Base-by-base conservation (phyloP, 2,113 vertebrate genomes). In the Polypterus senegalus region DNA sequence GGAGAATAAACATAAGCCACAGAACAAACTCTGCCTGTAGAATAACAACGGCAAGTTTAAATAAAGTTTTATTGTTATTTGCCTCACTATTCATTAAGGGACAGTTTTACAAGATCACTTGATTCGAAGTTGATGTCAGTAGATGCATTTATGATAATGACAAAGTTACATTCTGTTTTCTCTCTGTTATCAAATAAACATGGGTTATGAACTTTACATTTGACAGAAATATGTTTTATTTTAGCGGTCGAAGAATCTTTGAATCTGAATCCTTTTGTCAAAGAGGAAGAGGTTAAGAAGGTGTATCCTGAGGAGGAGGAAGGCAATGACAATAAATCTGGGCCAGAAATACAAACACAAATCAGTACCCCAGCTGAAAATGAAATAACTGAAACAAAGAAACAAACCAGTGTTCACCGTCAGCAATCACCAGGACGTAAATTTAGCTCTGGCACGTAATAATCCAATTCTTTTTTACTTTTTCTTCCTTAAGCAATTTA, bases 401-500 rank as follows among this genome's bases (percentile, higher is more conserved):
- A 54, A 46, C n/a, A 9, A 43, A 63, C 47, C 27, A 56, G 56
- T 0, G 65, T 67, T 47, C 64, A 11, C 1, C 47, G 61, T 3
- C 73, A 65, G 56, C 47, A 65, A 7, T 53, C 67, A 0, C 3
- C 3, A 46, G 74, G 65, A 49, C 57, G 70, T 64, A 81, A 67
- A 56, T 57, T 61, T 69, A 56, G 63, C 67, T 6, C 61, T 72
- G 68, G 48, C 51, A 73, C 67, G 67, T 67, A 72, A 51, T 71
- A 47, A 5, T 48, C 43, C 9, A 53, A 55, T 27, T 27, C 27
- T 27, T 27, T 27, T 27, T 27, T 27, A 27, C 2, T 27, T 27
- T 27, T 27, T 27, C 27, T 27, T 27, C 27, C 27, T 27, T 27
- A 27, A 27, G 27, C 27, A 27, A 27, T 27, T 27, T 27, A 27